Conservation (phyloP, 2,888 invertebrate species). For the Tiliacea aurago region DNA sequence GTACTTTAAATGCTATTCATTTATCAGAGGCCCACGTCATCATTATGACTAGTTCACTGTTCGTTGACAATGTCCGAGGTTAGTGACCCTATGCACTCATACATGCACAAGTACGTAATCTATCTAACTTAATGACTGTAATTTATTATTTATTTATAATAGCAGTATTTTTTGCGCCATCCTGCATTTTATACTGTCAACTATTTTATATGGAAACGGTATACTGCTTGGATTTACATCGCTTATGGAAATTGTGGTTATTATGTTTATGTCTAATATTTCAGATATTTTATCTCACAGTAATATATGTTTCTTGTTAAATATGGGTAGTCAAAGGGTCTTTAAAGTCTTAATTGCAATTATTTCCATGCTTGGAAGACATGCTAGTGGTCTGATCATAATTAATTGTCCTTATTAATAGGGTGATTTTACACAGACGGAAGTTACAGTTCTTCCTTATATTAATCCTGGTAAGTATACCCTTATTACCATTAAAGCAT, state of each 20-base stretch:
- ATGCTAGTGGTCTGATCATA: background rate
- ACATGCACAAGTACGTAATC: slow-evolving; percentile 26
- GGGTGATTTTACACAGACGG: background rate
- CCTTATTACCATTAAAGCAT: too few species aligned
- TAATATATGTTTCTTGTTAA: background rate
- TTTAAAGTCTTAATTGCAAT: background rate
- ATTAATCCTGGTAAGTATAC: background rate
- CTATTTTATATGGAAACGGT: slow-evolving; percentile 32
- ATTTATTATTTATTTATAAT: slow-evolving; percentile 39
- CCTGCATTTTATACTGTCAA: slow-evolving; percentile 23
- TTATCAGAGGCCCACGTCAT: slow-evolving; percentile 43
- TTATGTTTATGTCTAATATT: slow-evolving; percentile 3
- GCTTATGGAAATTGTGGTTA: slow-evolving; percentile 1
- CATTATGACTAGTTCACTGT: slow-evolving; percentile 48
- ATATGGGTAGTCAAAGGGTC: background rate
- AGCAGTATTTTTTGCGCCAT: slow-evolving; percentile 29
- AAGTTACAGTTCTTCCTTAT: background rate
- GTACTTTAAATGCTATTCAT: slow-evolving; percentile 37
- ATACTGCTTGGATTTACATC: slow-evolving; percentile 11
- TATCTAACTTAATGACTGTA: slow-evolving; percentile 41
- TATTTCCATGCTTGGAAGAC: background rate
- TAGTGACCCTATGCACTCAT: slow-evolving; percentile 50
- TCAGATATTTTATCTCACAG: background rate
- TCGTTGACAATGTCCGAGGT: slow-evolving; percentile 61
- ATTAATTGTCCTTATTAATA: background rate